Percentiles rank a stretch among this genome's conserved stretches.
Conservation (phyloP, 1,140 invertebrate species). For the Notospermus geniculatus region DNA sequence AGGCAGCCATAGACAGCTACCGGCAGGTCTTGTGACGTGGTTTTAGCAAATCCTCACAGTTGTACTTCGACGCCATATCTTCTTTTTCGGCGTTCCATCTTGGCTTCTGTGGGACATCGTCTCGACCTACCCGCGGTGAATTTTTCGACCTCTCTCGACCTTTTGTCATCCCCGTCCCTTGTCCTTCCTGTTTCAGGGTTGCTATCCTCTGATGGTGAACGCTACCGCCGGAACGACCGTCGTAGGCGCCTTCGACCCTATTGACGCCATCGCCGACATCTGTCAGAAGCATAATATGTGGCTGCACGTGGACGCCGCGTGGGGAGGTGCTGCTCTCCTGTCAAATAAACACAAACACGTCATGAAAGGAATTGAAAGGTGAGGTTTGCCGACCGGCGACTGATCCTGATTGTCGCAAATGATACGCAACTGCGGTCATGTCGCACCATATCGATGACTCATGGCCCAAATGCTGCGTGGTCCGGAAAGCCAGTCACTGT, state of each 20-base stretch:
- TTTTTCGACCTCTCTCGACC: too few relatives aligned
- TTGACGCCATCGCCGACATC: slow-evolving; percentile 88
- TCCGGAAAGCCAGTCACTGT: background rate
- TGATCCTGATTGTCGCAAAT: background rate
- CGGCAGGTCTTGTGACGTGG: background rate
- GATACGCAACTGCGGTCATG: background rate
- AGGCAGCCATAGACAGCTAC: too few relatives aligned
- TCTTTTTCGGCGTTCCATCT: too few relatives aligned
- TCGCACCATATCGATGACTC: background rate
- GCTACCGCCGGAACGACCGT: slow-evolving; percentile 89
- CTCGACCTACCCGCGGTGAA: too few relatives aligned
- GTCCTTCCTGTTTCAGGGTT: slow-evolving; percentile 60
- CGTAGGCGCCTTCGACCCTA: slow-evolving; percentile 90
- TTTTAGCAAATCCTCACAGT: background rate
- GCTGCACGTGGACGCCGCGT: slow-evolving; percentile 98
- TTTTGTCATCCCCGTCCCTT: background rate
- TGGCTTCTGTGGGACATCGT: too few relatives aligned
- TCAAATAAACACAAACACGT: slow-evolving; percentile 87
- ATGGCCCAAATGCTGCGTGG: slow-evolving; percentile 34
- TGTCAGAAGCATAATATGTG: slow-evolving; percentile 92
- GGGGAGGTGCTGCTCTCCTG: slow-evolving; percentile 93
- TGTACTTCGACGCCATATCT: background rate
- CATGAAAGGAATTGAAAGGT: slow-evolving; percentile 89
- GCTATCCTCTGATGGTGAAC: slow-evolving; percentile 93
- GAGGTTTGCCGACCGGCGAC: slow-evolving; percentile 43